phyloP scores from a whole-genome alignment of 2,888 invertebrate genomes.

The Cordilura impudica region DNA sequence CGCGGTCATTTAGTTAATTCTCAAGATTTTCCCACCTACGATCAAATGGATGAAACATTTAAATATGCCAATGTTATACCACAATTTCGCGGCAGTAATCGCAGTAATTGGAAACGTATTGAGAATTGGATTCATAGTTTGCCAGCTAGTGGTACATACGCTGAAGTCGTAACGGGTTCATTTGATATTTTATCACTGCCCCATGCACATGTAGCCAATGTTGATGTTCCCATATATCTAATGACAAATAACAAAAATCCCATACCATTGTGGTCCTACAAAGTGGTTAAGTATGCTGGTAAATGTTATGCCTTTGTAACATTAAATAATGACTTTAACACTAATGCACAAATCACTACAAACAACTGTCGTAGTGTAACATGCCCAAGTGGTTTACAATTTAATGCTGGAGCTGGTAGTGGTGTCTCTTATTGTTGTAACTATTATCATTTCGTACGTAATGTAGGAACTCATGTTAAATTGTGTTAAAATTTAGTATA shows the following conservation, averaged over 20 bases:
- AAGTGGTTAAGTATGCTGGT: slow-evolving; percentile 36
- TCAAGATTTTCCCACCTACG: slow-evolving; percentile 77
- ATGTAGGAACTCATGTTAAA: slow-evolving; percentile 33
- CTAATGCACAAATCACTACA: neutral
- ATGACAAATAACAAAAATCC: slow-evolving; percentile 36
- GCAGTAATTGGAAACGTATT: slow-evolving; percentile 79
- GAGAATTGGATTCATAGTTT: slow-evolving; percentile 71
- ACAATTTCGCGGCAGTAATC: slow-evolving; percentile 80
- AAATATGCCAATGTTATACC: slow-evolving; percentile 79
- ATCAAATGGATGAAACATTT: slow-evolving; percentile 78
- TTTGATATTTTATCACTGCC: slow-evolving; percentile 28
- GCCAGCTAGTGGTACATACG: neutral
- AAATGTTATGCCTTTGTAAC: slow-evolving; percentile 43
- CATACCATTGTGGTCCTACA: slow-evolving; percentile 50
- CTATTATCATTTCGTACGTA: slow-evolving; percentile 27
- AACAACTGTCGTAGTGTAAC: slow-evolving; percentile 1
- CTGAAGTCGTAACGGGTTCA: slow-evolving; percentile 46
- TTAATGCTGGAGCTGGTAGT: neutral
- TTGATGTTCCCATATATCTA: slow-evolving; percentile 33
- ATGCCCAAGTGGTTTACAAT: slow-evolving; percentile 36
- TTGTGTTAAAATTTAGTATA: slow-evolving; percentile 47
- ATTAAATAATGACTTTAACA: slow-evolving; percentile 42
- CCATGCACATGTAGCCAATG: neutral
- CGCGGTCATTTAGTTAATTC: slow-evolving; percentile 79
- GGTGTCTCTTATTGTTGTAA: slow-evolving; percentile 48